These are phyloP conservation scores for Microtus pennsylvanicus DNA, from an alignment of 2,113 vertebrate species.

Conservation along the genomic window DNA sequence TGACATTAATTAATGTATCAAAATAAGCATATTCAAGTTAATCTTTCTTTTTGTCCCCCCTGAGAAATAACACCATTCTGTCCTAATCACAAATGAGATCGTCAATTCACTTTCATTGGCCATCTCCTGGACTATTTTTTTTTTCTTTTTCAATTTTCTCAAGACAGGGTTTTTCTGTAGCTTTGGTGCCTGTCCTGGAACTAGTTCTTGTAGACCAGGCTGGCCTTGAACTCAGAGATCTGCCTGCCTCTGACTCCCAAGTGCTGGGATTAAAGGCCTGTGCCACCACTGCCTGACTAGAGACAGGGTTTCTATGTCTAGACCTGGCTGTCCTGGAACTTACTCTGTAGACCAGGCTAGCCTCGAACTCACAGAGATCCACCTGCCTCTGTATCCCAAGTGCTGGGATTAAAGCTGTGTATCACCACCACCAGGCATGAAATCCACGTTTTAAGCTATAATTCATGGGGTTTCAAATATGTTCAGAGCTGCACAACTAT, in stretches of 20 bases:
- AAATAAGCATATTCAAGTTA: constrained; percentile 2
- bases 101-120: neutral
- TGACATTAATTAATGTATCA: neutral
- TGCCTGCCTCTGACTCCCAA: too few relatives aligned
- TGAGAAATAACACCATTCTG: neutral
- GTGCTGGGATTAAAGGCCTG: too few relatives aligned
- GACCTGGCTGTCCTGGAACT: neutral
- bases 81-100: neutral
- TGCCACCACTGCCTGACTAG: too few relatives aligned
- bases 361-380: neutral
- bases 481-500: neutral
- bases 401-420: neutral
- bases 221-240: too few relatives aligned
- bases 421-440: neutral
- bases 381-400: neutral
- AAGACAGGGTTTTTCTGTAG: neutral
- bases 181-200: neutral
- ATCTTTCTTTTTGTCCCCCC: neutral
- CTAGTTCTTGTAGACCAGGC: too few relatives aligned
- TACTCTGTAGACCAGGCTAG: neutral
- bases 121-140: neutral
- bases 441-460: neutral
- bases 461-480: neutral
- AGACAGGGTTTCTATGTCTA: neutral
- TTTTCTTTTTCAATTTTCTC: neutral